phyloP scores from a whole-genome alignment of 2,888 invertebrate species.

The Acanthoscelides obtectus region DNA sequence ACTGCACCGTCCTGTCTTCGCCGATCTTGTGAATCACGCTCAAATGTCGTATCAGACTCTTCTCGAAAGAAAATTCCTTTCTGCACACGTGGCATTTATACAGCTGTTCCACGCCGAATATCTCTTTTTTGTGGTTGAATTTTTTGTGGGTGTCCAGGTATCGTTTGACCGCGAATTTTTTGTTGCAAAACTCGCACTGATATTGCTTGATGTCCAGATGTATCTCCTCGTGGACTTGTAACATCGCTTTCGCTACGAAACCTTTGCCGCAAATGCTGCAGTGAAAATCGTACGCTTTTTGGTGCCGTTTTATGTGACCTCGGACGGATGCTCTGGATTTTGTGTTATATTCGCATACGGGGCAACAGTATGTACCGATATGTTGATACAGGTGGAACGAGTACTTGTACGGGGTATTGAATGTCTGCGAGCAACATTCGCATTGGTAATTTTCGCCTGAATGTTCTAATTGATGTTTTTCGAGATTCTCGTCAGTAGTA shows the following conservation, averaged over 20 bases:
- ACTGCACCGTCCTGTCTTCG: conserved; percentile 30
- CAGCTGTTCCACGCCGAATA: conserved; percentile 32
- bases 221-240: conserved; percentile 35
- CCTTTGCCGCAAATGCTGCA: conserved; percentile 37
- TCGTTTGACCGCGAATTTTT: conserved; percentile 33
- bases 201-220: conserved; percentile 37
- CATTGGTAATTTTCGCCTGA: conserved; percentile 32
- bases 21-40: conserved; percentile 38
- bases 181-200: conserved; percentile 37
- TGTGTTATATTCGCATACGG: conserved; percentile 27
- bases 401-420: conserved; percentile 16
- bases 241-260: conserved; percentile 27
- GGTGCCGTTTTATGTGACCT: conserved; percentile 29
- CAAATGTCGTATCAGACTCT: conserved; percentile 36
- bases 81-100: conserved; percentile 35
- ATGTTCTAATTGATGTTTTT: conserved; percentile 30
- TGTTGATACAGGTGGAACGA: not conserved
- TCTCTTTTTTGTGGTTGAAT: conserved; percentile 37
- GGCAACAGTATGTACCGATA: conserved; percentile 14
- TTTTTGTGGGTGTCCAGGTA: conserved; percentile 34
- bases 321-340: conserved; percentile 24
- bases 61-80: conserved; percentile 35
- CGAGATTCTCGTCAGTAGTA: conserved; percentile 8
- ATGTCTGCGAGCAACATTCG: conserved; percentile 29
- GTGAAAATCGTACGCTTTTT: conserved; percentile 27